Base-by-base conservation (phyloP, 2,797 vertebrate species). In the Periophthalmus magnuspinnatus region DNA sequence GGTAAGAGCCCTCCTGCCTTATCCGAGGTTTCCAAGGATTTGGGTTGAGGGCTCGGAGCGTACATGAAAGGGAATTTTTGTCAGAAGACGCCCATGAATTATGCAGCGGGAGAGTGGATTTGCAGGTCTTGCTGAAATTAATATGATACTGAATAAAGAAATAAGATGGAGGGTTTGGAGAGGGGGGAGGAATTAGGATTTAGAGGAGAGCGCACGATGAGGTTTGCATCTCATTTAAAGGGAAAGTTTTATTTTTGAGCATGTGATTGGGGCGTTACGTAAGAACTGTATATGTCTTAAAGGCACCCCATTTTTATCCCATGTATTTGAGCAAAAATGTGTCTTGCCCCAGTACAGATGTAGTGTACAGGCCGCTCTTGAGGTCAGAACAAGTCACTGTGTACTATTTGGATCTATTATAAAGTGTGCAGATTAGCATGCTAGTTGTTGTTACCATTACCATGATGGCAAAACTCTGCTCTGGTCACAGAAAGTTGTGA, bases 91-190 rank as follows among this genome's bases (percentile, higher is more conserved):
- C 68, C 74, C 48, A 84, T 91, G 87, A 91, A 91, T 90, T 90
- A 90, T 91, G 88, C 84, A 90, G 77, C 60, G 66, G 69, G 72
- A 67, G 76, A 79, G 79, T 87, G 88, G 83, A 89, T 91, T 89
- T 90, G 81, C 86, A 86, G 89, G 78, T 87, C 84, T 81, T 79
- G 79, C 79, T 88, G 78, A 91, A 90, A 91, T 91, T 81, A 91
- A 87, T 89, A 86, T 84, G 78, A 88, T 82, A 65, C 79, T 28
- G 76, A 83, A 81, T 79, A 86, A 84, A 85, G 81, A 77, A 77
- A 77, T 55, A 64, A 78, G 82, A 59, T 21, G 56, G 70, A 0
- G 24, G 77, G 75, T 77, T 81, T 69, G 78, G 64, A 65, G 68
- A 57, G 34, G 54, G 55, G 68, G 65, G 74, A n/a, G 19, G 45